Percentiles rank a stretch among this genome's conserved stretches.
Evolutionary conservation across 2,113 vertebrate genomes (phyloP).

Genomic region (Dissostichus mawsoni): DNA sequence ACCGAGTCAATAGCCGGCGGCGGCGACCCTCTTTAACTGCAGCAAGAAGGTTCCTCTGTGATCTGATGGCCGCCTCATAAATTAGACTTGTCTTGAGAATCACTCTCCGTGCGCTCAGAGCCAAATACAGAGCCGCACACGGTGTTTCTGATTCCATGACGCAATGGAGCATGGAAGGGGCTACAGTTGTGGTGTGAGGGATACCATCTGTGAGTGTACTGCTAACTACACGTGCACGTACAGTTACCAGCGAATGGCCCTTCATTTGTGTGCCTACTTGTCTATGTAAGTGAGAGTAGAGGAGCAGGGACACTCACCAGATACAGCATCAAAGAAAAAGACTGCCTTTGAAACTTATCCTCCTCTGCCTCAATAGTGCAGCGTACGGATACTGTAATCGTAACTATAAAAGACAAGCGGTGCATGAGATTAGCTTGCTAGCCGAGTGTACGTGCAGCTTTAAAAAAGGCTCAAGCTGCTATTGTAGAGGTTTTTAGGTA

Average conservation of each 20-base stretch:
- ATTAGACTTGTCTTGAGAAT: constrained; percentile 52
- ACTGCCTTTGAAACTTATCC: constrained; percentile 46
- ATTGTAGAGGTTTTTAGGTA: background rate
- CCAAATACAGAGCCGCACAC: constrained; percentile 58
- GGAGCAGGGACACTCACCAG: constrained; percentile 17
- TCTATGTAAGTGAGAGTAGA: constrained; percentile 15
- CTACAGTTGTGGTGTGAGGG: constrained; percentile 53
- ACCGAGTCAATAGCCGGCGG: constrained; percentile 20
- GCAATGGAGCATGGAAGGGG: constrained; percentile 60
- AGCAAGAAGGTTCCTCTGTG: constrained; percentile 7
- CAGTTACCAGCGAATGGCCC: constrained; percentile 2
- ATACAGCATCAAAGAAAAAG: constrained; percentile 46
- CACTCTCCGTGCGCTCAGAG: constrained; percentile 33
- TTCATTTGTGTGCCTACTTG: constrained; percentile 1
- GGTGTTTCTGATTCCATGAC: constrained; percentile 69
- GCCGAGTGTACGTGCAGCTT: constrained; percentile 18
- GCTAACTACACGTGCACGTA: constrained; percentile 22
- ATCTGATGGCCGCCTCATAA: constrained; percentile 45
- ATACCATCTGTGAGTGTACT: constrained; percentile 64
- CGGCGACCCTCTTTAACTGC: background rate
- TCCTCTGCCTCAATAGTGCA: background rate
- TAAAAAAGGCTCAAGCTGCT: background rate
- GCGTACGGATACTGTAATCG: constrained; percentile 22
- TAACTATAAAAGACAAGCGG: background rate
- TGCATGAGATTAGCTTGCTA: background rate